Conservation (phyloP, 2,113 vertebrate species). For the Hoplias malabaricus region DNA sequence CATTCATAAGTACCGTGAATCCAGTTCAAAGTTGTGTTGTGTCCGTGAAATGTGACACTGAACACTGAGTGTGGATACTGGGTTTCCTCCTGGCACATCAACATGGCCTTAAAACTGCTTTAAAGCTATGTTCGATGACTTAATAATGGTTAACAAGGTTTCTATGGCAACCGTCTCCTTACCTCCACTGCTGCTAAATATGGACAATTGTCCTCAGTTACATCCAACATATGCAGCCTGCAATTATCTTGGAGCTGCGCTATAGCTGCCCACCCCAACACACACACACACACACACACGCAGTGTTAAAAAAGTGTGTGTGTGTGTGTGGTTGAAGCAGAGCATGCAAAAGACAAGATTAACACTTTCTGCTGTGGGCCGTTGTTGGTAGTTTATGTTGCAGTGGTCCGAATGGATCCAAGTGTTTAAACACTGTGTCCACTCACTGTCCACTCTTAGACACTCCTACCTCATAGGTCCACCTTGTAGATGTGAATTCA, state of each 20-base stretch:
- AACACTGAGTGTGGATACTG: neutral
- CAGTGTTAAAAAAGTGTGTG: slow-evolving; percentile 7
- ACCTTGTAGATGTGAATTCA: too few species aligned
- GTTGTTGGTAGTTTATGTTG: neutral
- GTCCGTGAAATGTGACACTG: neutral
- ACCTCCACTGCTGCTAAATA: slow-evolving; percentile 19
- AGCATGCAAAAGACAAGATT: neutral
- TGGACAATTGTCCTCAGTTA: slow-evolving; percentile 50
- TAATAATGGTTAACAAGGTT: slow-evolving; percentile 52
- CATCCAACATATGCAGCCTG: slow-evolving; percentile 49
- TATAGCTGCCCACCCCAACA: slow-evolving; percentile 40
- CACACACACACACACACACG: slow-evolving; percentile 40
- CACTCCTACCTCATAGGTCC: too few species aligned
- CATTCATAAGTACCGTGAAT: neutral
- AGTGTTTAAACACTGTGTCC: too few species aligned
- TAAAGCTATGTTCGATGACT: slow-evolving; percentile 36
- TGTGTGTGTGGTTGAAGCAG: neutral
- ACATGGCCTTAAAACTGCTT: slow-evolving; percentile 3
- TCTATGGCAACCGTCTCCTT: slow-evolving; percentile 60
- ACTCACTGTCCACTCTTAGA: too few species aligned
- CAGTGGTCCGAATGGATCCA: neutral
- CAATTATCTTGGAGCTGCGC: slow-evolving; percentile 58
- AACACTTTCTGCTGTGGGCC: too few species aligned
- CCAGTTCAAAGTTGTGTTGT: neutral
- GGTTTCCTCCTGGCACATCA: neutral